Base-by-base conservation (phyloP, 2,888 invertebrate genomes). In the Lepidocyrtinus sp. region DNA sequence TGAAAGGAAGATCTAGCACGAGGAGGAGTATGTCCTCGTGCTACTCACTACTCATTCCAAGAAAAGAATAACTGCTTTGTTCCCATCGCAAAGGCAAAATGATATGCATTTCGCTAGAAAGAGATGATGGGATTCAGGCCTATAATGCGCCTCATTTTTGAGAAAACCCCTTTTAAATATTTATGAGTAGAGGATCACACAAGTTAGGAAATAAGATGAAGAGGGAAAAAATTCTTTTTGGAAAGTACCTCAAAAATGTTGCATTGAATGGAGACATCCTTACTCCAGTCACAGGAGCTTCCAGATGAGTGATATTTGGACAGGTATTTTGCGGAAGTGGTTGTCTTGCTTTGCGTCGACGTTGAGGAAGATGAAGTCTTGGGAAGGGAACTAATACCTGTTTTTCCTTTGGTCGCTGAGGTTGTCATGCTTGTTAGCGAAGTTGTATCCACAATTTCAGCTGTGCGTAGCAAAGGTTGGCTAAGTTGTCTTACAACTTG, bases 181-280 rank as follows among this genome's bases (percentile, higher is more conserved):
- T 50, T n/a, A 50, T 50, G 5, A 22, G 22, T 15, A 62, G 9
- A 21, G 19, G 21, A 62, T 21, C 22, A 26, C 64, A 27, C 7
- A 2, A 27, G 64, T 22, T 21, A 36, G 26, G 17, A 67, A 67
- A 45, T n/a, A n/a, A n/a, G n/a, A n/a, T 27, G 46, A 67, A 24
- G 67, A 22, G 17, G 17, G 25, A 17, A 55, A 55, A 9, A 5
- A 24, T 22, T 12, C 5, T 65, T 69, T 50, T 24, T 22, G 21
- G n/a, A 69, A 71, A 62, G 69, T 79, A 84, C 83, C 83, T 82
- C 75, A 5, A 74, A 77, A 63, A 81, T 76, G 26, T 82, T 81
- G 65, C 83, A 83, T 15, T 83, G 81, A 19, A 72, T 72, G 71
- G 83, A 82, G 22, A 82, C 83, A 72, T 83, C 83, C 67, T 74